These are phyloP conservation scores for Tachypleus tridentatus DNA, from an alignment of 1,140 invertebrate genomes.

Conservation along the genomic window DNA sequence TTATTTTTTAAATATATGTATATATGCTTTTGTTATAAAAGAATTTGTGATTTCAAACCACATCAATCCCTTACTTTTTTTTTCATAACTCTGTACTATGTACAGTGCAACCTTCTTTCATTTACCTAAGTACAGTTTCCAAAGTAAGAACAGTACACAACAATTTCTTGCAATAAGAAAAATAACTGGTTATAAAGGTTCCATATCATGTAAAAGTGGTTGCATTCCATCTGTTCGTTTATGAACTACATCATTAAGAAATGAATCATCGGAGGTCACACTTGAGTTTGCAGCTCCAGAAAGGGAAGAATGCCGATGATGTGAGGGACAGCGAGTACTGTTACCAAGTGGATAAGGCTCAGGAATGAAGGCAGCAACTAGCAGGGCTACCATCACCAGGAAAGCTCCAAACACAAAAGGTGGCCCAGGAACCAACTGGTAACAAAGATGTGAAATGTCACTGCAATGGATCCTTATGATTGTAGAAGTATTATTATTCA, in stretches of 20 bases:
- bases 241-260: slow-evolving; percentile 17
- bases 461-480: no score
- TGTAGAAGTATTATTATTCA: no score
- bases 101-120: no score
- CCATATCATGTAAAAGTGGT: slow-evolving; percentile 20
- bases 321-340: slow-evolving; percentile 4
- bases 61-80: no score
- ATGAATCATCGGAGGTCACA: neutral
- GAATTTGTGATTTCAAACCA: no score
- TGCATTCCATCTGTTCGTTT: slow-evolving; percentile 16
- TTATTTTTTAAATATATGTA: no score
- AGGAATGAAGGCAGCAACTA: slow-evolving; percentile 85
- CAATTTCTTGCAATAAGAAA: no score
- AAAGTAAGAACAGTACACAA: no score
- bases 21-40: no score
- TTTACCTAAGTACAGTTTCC: no score
- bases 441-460: no score
- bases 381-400: slow-evolving; percentile 84
- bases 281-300: neutral
- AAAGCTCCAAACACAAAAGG: slow-evolving; percentile 98
- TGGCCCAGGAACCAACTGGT: slow-evolving; percentile 84
- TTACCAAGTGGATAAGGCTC: slow-evolving; percentile 35
- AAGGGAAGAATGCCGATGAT: slow-evolving; percentile 9
- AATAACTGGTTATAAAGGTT: slow-evolving; percentile 17
- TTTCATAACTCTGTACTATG: no score